Conservation (phyloP, 2,113 vertebrate genomes). For the Nanorana parkeri region DNA sequence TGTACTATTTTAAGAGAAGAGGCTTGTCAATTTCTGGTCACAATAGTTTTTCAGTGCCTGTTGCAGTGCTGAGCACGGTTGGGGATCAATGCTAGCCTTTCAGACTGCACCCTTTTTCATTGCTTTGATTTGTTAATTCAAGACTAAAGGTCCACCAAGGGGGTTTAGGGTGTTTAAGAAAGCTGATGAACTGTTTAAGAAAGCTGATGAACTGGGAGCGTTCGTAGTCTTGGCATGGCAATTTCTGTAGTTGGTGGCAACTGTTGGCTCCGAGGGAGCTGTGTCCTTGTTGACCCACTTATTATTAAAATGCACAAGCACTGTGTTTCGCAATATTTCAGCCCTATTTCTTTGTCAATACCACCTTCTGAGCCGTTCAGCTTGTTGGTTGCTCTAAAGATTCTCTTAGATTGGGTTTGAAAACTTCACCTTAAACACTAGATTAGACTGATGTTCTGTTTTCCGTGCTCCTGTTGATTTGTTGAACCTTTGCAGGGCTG, state of each 20-base stretch:
- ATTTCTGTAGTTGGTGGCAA: slow-evolving; percentile 79
- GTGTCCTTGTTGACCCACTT: slow-evolving; percentile 86
- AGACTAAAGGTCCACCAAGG: slow-evolving; percentile 83
- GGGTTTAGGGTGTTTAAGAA: slow-evolving; percentile 83
- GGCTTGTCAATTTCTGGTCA: slow-evolving; percentile 84
- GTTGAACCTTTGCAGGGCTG: slow-evolving; percentile 86
- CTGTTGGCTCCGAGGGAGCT: slow-evolving; percentile 80
- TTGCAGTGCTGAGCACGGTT: slow-evolving; percentile 77
- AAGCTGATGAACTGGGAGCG: slow-evolving; percentile 83
- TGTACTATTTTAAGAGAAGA: slow-evolving; percentile 81
- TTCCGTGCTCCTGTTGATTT: slow-evolving; percentile 92
- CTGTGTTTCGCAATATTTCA: slow-evolving; percentile 83
- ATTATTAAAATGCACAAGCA: slow-evolving; percentile 86
- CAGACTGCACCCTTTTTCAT: slow-evolving; percentile 82
- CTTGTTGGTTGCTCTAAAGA: slow-evolving; percentile 85
- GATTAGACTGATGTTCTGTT: slow-evolving; percentile 91
- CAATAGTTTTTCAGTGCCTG: slow-evolving; percentile 84
- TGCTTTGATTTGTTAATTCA: slow-evolving; percentile 87
- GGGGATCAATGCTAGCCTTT: slow-evolving; percentile 86
- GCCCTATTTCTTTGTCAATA: slow-evolving; percentile 82
- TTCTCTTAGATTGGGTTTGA: slow-evolving; percentile 88
- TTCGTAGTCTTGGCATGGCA: slow-evolving; percentile 81
- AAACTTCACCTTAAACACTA: slow-evolving; percentile 89
- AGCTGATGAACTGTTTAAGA: slow-evolving; percentile 82
- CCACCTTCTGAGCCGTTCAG: slow-evolving; percentile 86